These are phyloP conservation scores for Drosophila equinoxialis DNA, from an alignment of 1,140 invertebrate species.

Conservation along the genomic window DNA sequence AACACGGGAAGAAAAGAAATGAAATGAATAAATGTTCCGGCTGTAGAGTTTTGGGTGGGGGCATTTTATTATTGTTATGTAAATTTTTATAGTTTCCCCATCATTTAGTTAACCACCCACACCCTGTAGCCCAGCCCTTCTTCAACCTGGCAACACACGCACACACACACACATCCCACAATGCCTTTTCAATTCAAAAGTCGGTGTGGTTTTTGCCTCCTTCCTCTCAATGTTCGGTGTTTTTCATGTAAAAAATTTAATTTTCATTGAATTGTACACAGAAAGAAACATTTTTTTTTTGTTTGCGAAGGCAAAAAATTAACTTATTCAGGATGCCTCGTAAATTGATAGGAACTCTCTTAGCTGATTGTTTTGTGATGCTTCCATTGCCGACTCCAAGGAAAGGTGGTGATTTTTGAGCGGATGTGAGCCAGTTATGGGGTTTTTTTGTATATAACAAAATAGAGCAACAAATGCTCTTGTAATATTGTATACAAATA, in stretches of 20 bases:
- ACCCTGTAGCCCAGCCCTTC: neutral
- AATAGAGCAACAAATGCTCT: too few relatives aligned
- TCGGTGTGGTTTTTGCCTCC: conserved; percentile 53
- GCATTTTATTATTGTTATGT: conserved; percentile 77
- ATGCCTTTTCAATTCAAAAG: conserved; percentile 77
- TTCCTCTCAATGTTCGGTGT: conserved; percentile 23
- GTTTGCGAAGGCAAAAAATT: neutral
- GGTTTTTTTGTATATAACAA: too few relatives aligned
- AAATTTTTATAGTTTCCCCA: conserved; percentile 82
- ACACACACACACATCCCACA: conserved; percentile 38
- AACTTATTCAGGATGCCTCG: neutral
- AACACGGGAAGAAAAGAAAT: conserved; percentile 33
- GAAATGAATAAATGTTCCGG: conserved; percentile 78
- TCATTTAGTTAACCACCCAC: conserved; percentile 63
- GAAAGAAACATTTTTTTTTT: neutral
- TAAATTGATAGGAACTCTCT: too few relatives aligned
- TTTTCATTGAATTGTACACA: conserved; percentile 45
- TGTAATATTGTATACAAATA: too few relatives aligned
- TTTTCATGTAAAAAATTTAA: conserved; percentile 69
- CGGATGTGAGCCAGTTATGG: too few relatives aligned
- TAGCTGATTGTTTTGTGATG: too few relatives aligned
- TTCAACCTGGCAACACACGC: conserved; percentile 18
- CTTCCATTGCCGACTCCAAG: too few relatives aligned
- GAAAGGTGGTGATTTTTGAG: too few relatives aligned
- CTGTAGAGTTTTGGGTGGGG: conserved; percentile 25